These are phyloP conservation scores for Indicator maculatus DNA, from an alignment of 2,113 vertebrate genomes.

Conservation along the genomic window DNA sequence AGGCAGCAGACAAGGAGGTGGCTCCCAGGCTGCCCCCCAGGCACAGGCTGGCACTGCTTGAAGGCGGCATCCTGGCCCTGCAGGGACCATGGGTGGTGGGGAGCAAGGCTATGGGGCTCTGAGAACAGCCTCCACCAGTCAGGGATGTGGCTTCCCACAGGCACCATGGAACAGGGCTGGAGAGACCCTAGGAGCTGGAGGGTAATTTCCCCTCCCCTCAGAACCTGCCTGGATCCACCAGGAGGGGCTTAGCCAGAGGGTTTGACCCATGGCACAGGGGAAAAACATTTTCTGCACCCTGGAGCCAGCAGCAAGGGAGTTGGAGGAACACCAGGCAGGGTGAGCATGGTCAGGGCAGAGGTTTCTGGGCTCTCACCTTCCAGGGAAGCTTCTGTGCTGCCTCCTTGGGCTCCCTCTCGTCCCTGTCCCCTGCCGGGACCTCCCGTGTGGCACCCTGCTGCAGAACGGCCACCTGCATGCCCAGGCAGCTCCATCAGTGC, in stretches of 20 bases:
- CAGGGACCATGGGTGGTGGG: neutral
- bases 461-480: constrained; percentile 69
- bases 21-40: neutral
- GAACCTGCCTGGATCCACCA: neutral
- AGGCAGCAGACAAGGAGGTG: neutral
- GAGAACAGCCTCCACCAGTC: neutral
- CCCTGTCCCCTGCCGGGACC: constrained; percentile 34
- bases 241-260: neutral
- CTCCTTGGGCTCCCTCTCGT: constrained; percentile 69
- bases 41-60: neutral
- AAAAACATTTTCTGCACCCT: neutral
- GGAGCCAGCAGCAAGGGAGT: neutral
- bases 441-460: constrained; percentile 69
- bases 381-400: constrained; percentile 64
- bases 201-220: neutral
- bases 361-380: constrained; percentile 69
- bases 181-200: neutral
- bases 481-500: neutral
- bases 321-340: neutral
- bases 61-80: neutral
- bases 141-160: neutral
- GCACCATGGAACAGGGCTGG: neutral
- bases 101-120: neutral
- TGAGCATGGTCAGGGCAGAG: neutral
- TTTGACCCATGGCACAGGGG: neutral